Percentiles rank a stretch among this genome's conserved stretches.
phyloP scores from a whole-genome alignment of 1,140 invertebrate species.

The Ptiloglossa arizonensis region DNA sequence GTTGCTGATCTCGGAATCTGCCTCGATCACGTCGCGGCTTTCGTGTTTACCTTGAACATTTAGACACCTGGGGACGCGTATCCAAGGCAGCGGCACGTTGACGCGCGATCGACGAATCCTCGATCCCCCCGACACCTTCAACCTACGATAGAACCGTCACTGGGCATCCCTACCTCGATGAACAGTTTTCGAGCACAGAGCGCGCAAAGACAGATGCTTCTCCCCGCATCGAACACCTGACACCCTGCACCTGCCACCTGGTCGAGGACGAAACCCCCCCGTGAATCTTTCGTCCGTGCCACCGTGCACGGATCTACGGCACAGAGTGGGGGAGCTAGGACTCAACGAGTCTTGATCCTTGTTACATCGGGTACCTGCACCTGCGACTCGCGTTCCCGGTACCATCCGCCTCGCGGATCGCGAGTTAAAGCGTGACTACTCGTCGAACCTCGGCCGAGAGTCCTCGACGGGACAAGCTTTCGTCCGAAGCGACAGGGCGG shows the following conservation, averaged over 20 bases:
- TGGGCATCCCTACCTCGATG: background rate
- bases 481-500: conserved; percentile 75
- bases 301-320: background rate
- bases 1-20: conserved; percentile 14
- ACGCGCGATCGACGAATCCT: conserved; percentile 31
- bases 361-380: conserved; percentile 52
- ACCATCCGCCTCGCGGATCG: conserved; percentile 74
- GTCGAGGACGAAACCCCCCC: background rate
- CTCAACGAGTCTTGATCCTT: background rate
- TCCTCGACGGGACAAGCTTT: conserved; percentile 68
- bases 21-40: conserved; percentile 4
- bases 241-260: conserved; percentile 10
- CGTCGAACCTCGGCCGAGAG: conserved; percentile 72
- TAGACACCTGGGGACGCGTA: background rate
- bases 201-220: background rate
- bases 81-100: conserved; percentile 18
- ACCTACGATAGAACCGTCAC: background rate
- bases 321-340: conserved; percentile 32
- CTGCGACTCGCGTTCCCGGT: conserved; percentile 57
- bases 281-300: background rate
- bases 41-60: conserved; percentile 27
- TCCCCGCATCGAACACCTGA: conserved; percentile 14
- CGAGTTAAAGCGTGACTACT: conserved; percentile 79
- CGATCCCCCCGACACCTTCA: background rate
- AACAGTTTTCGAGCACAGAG: background rate